Evolutionary conservation across 2,113 vertebrate genomes (phyloP).

Genomic region (Alligator mississippiensis): DNA sequence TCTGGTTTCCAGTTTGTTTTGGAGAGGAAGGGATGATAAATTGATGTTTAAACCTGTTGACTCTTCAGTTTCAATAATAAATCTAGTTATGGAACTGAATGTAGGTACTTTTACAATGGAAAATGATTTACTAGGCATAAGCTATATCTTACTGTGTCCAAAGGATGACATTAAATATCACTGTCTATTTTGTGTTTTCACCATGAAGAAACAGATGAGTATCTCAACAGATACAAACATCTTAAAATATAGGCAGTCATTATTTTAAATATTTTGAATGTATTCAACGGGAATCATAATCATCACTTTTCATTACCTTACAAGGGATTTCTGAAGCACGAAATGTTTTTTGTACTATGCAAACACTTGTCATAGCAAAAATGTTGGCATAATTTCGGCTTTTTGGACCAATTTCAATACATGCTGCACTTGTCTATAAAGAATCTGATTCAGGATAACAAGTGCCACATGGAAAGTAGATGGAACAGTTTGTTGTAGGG

Average conservation of each 20-base stretch:
- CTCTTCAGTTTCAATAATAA: neutral
- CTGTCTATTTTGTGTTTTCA: slow-evolving; percentile 66
- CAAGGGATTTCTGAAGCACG: slow-evolving; percentile 19
- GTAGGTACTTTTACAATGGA: neutral
- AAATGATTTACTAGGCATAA: slow-evolving; percentile 31
- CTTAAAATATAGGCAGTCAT: slow-evolving; percentile 49
- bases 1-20: neutral
- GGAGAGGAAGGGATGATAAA: slow-evolving; percentile 18
- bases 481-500: neutral
- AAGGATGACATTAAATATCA: slow-evolving; percentile 55
- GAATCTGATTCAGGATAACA: neutral
- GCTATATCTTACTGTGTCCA: slow-evolving; percentile 40
- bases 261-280: neutral
- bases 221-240: slow-evolving; percentile 53
- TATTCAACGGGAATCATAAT: slow-evolving; percentile 11
- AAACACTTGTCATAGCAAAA: neutral
- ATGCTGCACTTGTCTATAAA: neutral
- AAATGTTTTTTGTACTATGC: neutral
- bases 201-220: slow-evolving; percentile 58
- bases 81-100: neutral
- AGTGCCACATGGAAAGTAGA: neutral
- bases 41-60: slow-evolving; percentile 20
- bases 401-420: neutral
- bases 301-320: slow-evolving; percentile 22
- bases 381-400: neutral